Conservation (phyloP, 1,140 invertebrate species). For the Sinella curviseta region DNA sequence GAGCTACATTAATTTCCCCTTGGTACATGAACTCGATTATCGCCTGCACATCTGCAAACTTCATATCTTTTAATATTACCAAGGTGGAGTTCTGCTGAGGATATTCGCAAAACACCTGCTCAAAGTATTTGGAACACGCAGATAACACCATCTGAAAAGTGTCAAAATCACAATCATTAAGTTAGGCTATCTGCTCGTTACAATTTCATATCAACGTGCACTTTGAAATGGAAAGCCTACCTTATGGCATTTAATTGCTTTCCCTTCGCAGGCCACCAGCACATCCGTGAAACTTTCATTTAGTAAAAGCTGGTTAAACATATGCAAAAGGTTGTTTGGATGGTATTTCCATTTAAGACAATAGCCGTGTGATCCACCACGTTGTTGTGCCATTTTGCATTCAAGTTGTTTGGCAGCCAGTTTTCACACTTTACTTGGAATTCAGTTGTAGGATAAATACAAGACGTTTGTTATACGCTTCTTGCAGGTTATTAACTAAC, state of each 20-base stretch:
- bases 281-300: constrained; percentile 88
- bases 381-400: constrained; percentile 7
- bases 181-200: background rate
- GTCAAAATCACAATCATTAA: constrained; percentile 52
- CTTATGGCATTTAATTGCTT: constrained; percentile 83
- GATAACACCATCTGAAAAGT: constrained; percentile 65
- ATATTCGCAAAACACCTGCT: constrained; percentile 81
- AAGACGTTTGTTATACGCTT: too few species aligned
- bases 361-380: constrained; percentile 9
- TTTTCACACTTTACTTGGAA: too few species aligned
- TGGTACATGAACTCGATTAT: constrained; percentile 94
- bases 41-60: constrained; percentile 78
- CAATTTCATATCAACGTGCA: background rate
- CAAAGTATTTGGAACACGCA: constrained; percentile 86
- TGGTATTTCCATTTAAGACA: constrained; percentile 45
- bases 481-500: too few species aligned
- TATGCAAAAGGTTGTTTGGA: constrained; percentile 62
- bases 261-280: constrained; percentile 83
- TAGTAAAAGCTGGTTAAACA: constrained; percentile 84
- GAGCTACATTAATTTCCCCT: constrained; percentile 91
- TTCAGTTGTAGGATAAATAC: too few species aligned
- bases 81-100: constrained; percentile 79
- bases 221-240: constrained; percentile 59
- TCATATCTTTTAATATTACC: constrained; percentile 80
- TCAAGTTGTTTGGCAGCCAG: background rate